Base-by-base conservation (phyloP, 2,888 invertebrate species). In the Melanotus villosus region DNA sequence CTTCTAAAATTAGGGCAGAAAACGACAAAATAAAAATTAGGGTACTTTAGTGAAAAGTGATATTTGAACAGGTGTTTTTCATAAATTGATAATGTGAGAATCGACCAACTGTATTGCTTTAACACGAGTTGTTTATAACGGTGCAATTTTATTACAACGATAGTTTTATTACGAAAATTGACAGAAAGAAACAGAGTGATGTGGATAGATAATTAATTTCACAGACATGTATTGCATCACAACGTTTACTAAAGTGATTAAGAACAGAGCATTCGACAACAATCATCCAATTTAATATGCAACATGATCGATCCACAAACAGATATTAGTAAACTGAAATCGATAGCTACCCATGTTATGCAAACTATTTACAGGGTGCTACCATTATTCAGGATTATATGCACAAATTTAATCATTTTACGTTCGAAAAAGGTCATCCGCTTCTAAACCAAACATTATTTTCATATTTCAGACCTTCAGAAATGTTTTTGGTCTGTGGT, bases 261-360 rank as follows among this genome's bases (percentile, higher is more conserved):
- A 73, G 68, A 65, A 67, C 64, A 69, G 64, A 73, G 68, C 75
- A 75, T 72, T 72, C 75, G 69, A 72, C 70, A 72, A 26, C 68
- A 74, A 74, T 72, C 75, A 75, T 74, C 71, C 72, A 74, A 68
- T 65, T 70, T 71, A 72, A 62, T 73, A 74, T 73, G 74, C 74
- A 73, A 71, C 66, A 65, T 69, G 66, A 73, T 76, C 41, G 60
- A 66, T 52, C 66, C 71, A 71, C 71, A 74, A 70, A 72, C 71
- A 72, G 26, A 67, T 70, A 64, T 71, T 65, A 54, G 45, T 69
- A 63, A 62, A 64, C 62, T 58, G 54, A 68, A 71, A 64, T 73
- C 68, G 66, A 71, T 71, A 60, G 64, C 50, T 69, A 65, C 54
- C 47, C 56, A 56, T 62, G 52, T 23, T 71, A 66, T 59, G 59